These are phyloP conservation scores for Euglossa dilemma DNA, from an alignment of 1,140 invertebrate genomes.

Conservation along the genomic window DNA sequence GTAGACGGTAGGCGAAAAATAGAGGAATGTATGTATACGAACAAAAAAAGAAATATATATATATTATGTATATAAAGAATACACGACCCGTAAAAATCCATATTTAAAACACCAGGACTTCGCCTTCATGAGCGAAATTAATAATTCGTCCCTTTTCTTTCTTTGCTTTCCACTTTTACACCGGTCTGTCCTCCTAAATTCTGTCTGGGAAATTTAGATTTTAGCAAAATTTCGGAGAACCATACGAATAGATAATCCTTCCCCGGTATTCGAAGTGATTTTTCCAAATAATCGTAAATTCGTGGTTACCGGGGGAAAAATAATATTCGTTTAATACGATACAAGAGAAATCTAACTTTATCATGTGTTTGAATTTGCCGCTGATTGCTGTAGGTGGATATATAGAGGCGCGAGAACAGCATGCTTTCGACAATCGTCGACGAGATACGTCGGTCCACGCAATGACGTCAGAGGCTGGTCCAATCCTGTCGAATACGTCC, in stretches of 20 bases:
- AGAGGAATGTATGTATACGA: background rate
- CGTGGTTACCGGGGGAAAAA: background rate
- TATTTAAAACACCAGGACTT: slow-evolving; percentile 37
- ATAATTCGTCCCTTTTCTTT: slow-evolving; percentile 30
- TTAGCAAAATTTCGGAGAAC: background rate
- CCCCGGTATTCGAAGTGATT: background rate
- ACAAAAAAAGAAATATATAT: background rate
- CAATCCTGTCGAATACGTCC: slow-evolving; percentile 56
- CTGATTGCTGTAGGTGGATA: slow-evolving; percentile 68
- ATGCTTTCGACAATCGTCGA: slow-evolving; percentile 66
- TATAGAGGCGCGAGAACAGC: slow-evolving; percentile 55
- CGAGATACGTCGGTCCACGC: slow-evolving; percentile 64
- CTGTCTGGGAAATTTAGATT: slow-evolving; percentile 5
- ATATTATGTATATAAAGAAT: slow-evolving; percentile 10
- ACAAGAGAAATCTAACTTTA: slow-evolving; percentile 19
- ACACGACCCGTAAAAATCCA: slow-evolving; percentile 38
- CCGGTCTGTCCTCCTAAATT: background rate
- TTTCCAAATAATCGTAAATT: background rate
- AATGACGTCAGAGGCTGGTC: slow-evolving; percentile 67
- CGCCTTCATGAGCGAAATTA: slow-evolving; percentile 31
- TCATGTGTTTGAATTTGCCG: slow-evolving; percentile 71
- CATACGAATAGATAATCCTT: background rate
- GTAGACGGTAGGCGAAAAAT: background rate
- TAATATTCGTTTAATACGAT: background rate
- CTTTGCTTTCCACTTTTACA: background rate